These are phyloP conservation scores for Toxotes chatareus DNA, from an alignment of 2,113 vertebrate species.

Conservation along the genomic window DNA sequence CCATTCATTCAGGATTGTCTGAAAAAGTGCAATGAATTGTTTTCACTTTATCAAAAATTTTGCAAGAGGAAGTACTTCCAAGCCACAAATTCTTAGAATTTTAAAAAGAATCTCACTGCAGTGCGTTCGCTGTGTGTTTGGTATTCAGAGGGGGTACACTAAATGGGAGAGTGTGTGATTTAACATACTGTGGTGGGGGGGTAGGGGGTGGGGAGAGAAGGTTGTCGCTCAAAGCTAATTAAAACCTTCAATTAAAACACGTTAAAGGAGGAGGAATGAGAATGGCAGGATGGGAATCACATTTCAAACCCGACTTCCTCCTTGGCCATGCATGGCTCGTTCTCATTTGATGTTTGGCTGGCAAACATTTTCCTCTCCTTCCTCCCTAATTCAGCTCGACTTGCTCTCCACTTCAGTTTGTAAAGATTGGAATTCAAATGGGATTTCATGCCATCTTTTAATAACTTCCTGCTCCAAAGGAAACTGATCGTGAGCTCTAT, in stretches of 20 bases:
- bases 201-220: conserved; percentile 31
- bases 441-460: conserved; percentile 59
- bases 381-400: conserved; percentile 29
- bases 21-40: conserved; percentile 36
- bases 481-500: conserved; percentile 15
- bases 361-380: conserved; percentile 32
- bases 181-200: conserved; percentile 46
- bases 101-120: neutral
- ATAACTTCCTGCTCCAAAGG: conserved; percentile 47
- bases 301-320: conserved; percentile 76
- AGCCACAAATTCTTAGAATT: conserved; percentile 13
- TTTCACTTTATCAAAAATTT: conserved; percentile 30
- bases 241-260: conserved; percentile 76
- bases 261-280: conserved; percentile 48
- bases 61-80: conserved; percentile 3
- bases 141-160: conserved; percentile 39
- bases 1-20: conserved; percentile 17
- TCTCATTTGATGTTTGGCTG: conserved; percentile 51
- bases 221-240: conserved; percentile 71
- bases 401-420: conserved; percentile 14
- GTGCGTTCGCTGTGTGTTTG: conserved; percentile 27
- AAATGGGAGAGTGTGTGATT: conserved; percentile 61
- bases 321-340: conserved; percentile 59
- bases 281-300: conserved; percentile 55
- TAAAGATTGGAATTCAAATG: conserved; percentile 49